Evolutionary conservation across 2,797 vertebrate genomes (phyloP), one percentile per base, ranked within the genome.

Genomic region (Alcedo quadribrachys): DNA sequence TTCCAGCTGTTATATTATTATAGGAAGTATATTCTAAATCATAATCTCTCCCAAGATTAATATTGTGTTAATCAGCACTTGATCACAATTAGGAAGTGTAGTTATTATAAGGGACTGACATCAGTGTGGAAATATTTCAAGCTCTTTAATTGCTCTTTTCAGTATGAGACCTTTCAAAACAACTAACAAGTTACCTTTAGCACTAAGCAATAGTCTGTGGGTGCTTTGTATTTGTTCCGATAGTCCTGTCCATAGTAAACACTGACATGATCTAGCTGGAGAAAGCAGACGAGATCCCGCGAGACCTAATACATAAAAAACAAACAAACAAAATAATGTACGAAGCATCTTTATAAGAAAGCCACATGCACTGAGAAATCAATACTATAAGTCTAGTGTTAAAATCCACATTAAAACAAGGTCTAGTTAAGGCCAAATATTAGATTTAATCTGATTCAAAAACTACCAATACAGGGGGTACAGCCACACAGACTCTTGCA

Each of bases 201-300:
- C 30, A 98, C 99, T 81, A 99, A 97, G 93, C 99, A 99, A 83
- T 99, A 99, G 97, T 99, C 99, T 11, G 99, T 99, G 7, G 99
- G 99, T 68, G 99, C 98, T 97, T 99, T 99, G 97, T 99, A 99
- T 79, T 99, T 99, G 97, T 98, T 99, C 91, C 99, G 98, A 96
- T 99, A 99, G 95, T 99, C 99, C 96, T 99, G 99, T 5, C 99
- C 99, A 11, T 98, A 98, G 95, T 99, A 99, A 57, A 99, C 98
- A 10, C 99, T 99, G 24, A 99, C 99, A 19, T 99, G 99, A 87
- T 99, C 99, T 94, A 99, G 94, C 97, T 99, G 99, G 5, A 99
- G 98, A 89, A 99, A 99, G 97, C 99, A 99, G 48, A 98, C 98
- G 51, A 99, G 98, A 96, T 99, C 99, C 94, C 99, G 98, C 18